Evolutionary conservation across 2,113 vertebrate genomes (phyloP), one percentile per base, ranked within the genome.

Genomic region (Takifugu flavidus): DNA sequence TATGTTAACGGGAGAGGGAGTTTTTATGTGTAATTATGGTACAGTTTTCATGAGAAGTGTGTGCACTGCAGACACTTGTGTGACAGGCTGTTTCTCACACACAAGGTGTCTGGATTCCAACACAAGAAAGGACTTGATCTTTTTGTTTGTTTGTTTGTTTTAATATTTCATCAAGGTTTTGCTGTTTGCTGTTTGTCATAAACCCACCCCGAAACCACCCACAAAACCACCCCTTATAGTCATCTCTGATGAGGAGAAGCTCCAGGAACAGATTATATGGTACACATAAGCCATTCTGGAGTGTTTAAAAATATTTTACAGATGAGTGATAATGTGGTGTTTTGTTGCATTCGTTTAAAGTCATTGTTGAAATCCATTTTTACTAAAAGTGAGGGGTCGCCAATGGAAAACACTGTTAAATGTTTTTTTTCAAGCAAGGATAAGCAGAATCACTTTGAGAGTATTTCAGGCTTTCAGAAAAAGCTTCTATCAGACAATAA

Each of bases 161-260:
- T 20, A 20, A 20, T 20, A 20, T 20, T 70, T 79, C 62, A 84
- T 82, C 61, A 53, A 43, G 54, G 54, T 69, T 80, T 70, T 55
- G 69, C 61, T 70, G 34, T 39, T 4, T 39, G 1, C 2, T 39
- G 13, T 49, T 20, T 20, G 6, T 49, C 7, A n/a, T 49, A 20
- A 20, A 49, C 14, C 7, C n/a, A 15, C 34, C 34, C 11, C 34
- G 7, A 39, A 39, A 20, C 20, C 20, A 20, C 20, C 20, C 7
- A n/a, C 20, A 20, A 20, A 49, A 15, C 7, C n/a, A 15, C 34
- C 34, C 11, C 34, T 2, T 10, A 39, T 15, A 15, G 44, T 45
- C 13, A 45, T 15, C 44, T 45, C 34, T 39, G 7, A 1, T 1
- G 7, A 45, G 14, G 13, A 15, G 14, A 45, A 45, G 3, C 11